These are phyloP conservation scores for Andrena fulva DNA, from an alignment of 2,888 invertebrate genomes.

Conservation along the genomic window DNA sequence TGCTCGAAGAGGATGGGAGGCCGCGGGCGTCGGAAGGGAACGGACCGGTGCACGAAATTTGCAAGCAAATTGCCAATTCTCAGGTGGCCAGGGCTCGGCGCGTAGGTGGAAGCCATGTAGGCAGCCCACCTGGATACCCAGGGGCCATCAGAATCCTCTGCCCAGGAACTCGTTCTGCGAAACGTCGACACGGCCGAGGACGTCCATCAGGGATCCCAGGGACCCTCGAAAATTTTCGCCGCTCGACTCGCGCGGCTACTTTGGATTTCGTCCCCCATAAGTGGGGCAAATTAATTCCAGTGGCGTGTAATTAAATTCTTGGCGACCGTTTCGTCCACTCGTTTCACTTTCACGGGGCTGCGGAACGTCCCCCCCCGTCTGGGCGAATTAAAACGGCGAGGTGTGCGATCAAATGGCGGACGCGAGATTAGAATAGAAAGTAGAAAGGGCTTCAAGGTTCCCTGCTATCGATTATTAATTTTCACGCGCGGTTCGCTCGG, in stretches of 20 bases:
- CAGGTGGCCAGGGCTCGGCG: slow-evolving; percentile 72
- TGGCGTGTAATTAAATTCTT: slow-evolving; percentile 37
- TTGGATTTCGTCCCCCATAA: slow-evolving; percentile 19
- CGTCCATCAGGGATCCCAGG: slow-evolving; percentile 29
- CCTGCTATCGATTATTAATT: slow-evolving; percentile 22
- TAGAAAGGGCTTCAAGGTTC: not conserved
- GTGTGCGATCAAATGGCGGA: too few species aligned
- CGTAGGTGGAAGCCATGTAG: slow-evolving; percentile 60
- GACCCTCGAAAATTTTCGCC: slow-evolving; percentile 28
- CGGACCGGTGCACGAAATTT: slow-evolving; percentile 77
- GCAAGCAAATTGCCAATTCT: slow-evolving; percentile 84
- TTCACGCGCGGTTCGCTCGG: slow-evolving; percentile 8
- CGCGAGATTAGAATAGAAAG: not conserved
- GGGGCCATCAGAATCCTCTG: slow-evolving; percentile 52
- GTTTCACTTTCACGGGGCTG: not conserved
- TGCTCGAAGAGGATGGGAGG: slow-evolving; percentile 20
- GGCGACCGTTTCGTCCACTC: not conserved
- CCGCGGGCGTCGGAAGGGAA: slow-evolving; percentile 37
- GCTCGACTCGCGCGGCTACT: not conserved
- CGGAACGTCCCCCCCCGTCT: not conserved
- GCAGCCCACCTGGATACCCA: slow-evolving; percentile 61
- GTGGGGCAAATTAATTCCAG: slow-evolving; percentile 16
- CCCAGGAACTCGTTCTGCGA: slow-evolving; percentile 58
- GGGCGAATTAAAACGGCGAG: too few species aligned
- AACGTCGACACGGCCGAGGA: slow-evolving; percentile 42